Base-by-base conservation (phyloP, 2,888 invertebrate species). In the Amphipyra berbera region DNA sequence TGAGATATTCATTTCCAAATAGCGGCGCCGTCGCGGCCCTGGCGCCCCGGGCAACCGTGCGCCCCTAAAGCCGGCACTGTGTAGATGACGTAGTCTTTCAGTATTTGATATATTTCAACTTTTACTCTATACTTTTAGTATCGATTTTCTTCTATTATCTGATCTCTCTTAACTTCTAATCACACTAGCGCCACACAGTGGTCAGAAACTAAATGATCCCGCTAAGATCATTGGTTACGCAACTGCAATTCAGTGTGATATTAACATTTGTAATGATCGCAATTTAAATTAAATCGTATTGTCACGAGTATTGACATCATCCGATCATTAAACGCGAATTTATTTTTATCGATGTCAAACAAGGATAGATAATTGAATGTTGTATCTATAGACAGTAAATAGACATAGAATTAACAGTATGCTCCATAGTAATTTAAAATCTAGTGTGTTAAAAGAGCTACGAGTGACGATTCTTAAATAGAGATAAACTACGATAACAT, bases 131-230 rank as follows among this genome's bases (percentile, higher is more conserved):
- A n/a, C n/a, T n/a, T n/a, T n/a, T 30, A 30, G 30, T 7, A 30
- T 2, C 30, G 6, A 30, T 30, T 30, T 30, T 30, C n/a, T 7
- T 4, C 6, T 30, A 38, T 2, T 5, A n/a, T 21, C 38, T 10
- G n/a, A 2, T 5, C 2, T 1, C 0, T 38, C n/a, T 13, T 41
- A 30, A 37, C 27, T 7, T 30, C 33, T 37, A 21, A 46, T 70
- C 37, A 37, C 58, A 64, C 64, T 70, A 69, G 68, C 68, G 70
- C 50, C 68, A 44, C 68, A 44, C n/a, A 30, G 21, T 52, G 64
- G 64, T 68, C 35, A 21, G 7, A 41, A 49, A 60, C 0, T 13
- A n/a, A 46, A 33, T 41, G 53, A 38, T 56, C 68, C 57, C 66
- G 58, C 56, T 7, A 7, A 6, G 30, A 30, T 30, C 30, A 30